Conservation (phyloP, 2,797 vertebrate species). For the Pelochelys cantorii region DNA sequence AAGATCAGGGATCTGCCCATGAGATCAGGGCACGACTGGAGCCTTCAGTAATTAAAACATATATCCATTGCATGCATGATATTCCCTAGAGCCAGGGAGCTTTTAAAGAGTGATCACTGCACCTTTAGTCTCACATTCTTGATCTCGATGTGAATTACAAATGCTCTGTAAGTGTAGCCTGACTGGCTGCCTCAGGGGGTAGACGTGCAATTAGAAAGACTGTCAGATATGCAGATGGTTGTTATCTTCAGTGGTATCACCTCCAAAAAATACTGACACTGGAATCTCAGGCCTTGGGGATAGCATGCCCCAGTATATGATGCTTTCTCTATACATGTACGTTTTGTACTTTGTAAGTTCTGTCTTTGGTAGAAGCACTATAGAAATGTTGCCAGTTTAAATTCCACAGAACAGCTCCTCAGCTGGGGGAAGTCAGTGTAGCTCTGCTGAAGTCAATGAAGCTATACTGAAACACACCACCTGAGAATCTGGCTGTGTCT, state of each 20-base stretch:
- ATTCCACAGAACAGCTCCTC: background rate
- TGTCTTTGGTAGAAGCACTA: slow-evolving; percentile 49
- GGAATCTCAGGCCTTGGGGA: background rate
- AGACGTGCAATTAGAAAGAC: slow-evolving; percentile 38
- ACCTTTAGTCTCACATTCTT: slow-evolving; percentile 67
- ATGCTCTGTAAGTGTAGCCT: slow-evolving; percentile 55
- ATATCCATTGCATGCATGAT: accelerated
- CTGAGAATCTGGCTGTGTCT: slow-evolving; percentile 1
- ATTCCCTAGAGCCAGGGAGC: background rate
- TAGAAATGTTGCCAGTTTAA: background rate
- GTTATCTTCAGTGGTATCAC: slow-evolving; percentile 65
- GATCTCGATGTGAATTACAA: slow-evolving; percentile 55
- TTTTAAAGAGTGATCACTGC: slow-evolving; percentile 27
- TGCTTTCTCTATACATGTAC: background rate
- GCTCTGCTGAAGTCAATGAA: background rate
- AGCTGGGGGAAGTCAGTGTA: background rate
- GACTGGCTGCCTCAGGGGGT: slow-evolving; percentile 66
- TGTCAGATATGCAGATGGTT: slow-evolving; percentile 70
- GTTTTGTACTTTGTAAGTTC: background rate
- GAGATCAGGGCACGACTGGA: background rate
- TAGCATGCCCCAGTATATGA: background rate
- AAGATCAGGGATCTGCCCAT: background rate
- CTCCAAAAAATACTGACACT: slow-evolving; percentile 24
- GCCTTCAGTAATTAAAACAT: background rate
- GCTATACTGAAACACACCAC: background rate